A percentile compares a stretch with the other conserved stretches of the same genome.
Conservation (phyloP, 2,113 vertebrate genomes). For the Notothenia coriiceps region DNA sequence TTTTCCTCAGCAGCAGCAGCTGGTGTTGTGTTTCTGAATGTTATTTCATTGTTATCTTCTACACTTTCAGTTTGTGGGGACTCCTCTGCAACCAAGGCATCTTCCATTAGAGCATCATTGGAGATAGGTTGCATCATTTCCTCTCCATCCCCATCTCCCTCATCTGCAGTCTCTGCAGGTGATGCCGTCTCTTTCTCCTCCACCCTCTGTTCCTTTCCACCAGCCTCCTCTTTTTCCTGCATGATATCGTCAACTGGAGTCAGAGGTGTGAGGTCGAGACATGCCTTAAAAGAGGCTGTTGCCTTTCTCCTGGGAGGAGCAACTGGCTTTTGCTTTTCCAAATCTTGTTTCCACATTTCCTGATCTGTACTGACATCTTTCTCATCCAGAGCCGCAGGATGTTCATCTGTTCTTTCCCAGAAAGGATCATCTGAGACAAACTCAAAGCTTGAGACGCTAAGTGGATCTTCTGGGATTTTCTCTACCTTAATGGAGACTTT, state of each 20-base stretch:
- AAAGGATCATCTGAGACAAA: conserved; percentile 55
- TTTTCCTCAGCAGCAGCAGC: neutral
- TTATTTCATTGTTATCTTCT: neutral
- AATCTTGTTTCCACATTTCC: conserved; percentile 28
- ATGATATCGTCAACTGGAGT: conserved; percentile 50
- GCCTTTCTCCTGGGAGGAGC: conserved; percentile 64
- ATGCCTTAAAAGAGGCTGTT: conserved; percentile 54
- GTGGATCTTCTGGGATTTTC: conserved; percentile 35
- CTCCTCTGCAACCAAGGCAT: neutral
- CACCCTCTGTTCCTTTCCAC: conserved; percentile 63
- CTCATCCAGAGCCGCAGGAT: neutral
- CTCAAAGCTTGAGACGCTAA: conserved; percentile 48
- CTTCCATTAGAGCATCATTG: neutral
- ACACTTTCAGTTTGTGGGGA: conserved; percentile 16
- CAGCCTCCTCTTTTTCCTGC: conserved; percentile 50
- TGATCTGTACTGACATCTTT: neutral
- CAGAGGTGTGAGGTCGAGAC: conserved; percentile 77
- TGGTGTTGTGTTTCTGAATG: neutral
- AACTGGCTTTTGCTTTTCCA: conserved; percentile 33
- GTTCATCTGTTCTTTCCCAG: conserved; percentile 51
- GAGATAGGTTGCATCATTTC: neutral
- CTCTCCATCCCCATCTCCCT: conserved; percentile 60
- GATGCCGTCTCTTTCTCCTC: conserved; percentile 73
- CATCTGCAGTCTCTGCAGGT: conserved; percentile 62
- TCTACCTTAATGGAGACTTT: conserved; percentile 30